Percentiles rank a stretch among this genome's conserved stretches.
These are phyloP conservation scores for Apostichopus parvimensis DNA, from an alignment of 35 echinoderm and acorn worm species.

Conservation along the genomic window DNA sequence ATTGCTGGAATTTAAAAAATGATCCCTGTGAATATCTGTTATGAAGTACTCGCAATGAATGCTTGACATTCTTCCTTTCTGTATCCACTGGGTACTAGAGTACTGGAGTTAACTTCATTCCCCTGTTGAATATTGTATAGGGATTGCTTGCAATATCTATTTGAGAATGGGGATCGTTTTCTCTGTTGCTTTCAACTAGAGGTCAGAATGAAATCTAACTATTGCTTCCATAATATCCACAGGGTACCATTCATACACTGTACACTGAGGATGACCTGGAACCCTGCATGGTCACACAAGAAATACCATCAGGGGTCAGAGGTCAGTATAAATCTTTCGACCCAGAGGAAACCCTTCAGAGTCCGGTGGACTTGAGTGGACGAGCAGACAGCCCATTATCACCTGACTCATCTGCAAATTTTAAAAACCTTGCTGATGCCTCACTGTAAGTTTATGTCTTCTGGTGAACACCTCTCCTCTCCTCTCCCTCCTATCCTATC, in stretches of 20 bases:
- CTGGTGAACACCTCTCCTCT: no score
- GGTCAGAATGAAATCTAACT: no score
- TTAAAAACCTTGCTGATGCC: constrained; percentile 71
- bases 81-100: no score
- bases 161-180: no score
- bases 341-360: constrained; percentile 50
- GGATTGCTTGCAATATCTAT: no score
- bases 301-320: constrained; percentile 45
- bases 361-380: constrained; percentile 61
- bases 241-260: constrained; percentile 64
- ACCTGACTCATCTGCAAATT: constrained; percentile 44
- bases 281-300: constrained; percentile 69
- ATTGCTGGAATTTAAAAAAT: neutral
- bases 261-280: constrained; percentile 65
- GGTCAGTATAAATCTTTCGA: constrained; percentile 32
- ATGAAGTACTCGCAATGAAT: neutral
- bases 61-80: neutral
- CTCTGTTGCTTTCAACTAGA: no score
- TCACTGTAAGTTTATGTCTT: constrained; percentile 81
- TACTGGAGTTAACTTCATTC: no score
- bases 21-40: neutral
- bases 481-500: no score
- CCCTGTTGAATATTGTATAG: no score
- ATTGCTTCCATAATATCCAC: neutral
- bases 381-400: constrained; percentile 59